phyloP scores from a whole-genome alignment of 2,113 vertebrate species.

The Rhinolophus sinicus region DNA sequence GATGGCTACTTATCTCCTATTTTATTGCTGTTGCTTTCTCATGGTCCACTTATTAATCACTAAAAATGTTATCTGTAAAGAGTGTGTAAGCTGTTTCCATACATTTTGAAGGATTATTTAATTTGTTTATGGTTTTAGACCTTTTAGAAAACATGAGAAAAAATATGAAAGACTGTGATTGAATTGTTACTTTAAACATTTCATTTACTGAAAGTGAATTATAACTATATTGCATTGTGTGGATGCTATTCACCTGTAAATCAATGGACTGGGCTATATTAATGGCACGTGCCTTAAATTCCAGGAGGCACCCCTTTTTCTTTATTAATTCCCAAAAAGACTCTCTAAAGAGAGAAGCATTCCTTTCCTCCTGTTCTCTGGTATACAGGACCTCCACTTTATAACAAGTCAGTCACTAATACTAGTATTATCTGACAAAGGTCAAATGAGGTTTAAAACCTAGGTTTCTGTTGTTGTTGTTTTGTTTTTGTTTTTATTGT shows the following conservation, averaged over 20 bases:
- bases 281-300: not conserved
- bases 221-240: not conserved
- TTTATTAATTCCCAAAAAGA: not conserved
- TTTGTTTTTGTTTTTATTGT: not conserved
- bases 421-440: not conserved
- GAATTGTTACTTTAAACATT: conserved; percentile 13
- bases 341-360: not conserved
- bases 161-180: not conserved
- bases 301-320: not conserved
- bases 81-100: not conserved
- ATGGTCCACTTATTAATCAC: conserved; percentile 22
- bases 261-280: not conserved
- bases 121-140: not conserved
- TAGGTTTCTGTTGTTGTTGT: not conserved
- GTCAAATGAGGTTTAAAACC: not conserved
- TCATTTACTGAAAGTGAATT: not conserved
- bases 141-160: not conserved
- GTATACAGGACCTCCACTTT: not conserved
- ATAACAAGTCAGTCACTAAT: not conserved
- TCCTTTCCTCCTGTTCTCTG: not conserved
- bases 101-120: not conserved
- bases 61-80: conserved; percentile 35
- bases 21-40: not conserved
- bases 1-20: conserved; percentile 2
- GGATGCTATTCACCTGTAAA: not conserved